Evolutionary conservation across 2,888 invertebrate species (phyloP), one percentile per base, ranked within the genome.

Genomic region (Lithophane semibrunnea): DNA sequence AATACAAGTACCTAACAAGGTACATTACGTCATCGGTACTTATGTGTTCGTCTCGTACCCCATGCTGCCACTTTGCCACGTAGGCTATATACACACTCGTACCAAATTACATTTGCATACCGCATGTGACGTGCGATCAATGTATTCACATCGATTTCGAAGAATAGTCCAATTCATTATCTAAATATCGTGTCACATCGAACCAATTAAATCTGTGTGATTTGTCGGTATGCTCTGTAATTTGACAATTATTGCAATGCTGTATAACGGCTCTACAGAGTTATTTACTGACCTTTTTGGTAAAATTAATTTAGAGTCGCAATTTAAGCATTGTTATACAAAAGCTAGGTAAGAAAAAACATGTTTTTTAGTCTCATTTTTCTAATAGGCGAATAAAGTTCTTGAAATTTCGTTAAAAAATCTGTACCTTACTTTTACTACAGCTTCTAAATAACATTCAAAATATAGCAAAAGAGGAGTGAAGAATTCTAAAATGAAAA

Each of bases 71-170:
- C 18, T 49, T 60, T 66, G 49, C 75, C 64, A 65, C 24, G 12
- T 54, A 65, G 9, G 52, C 37, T 73, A 10, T n/a, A 3, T 42
- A 76, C 60, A 78, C 18, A 47, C 63, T 12, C 52, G 49, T 42
- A 47, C 44, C 66, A 75, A 83, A 81, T 86, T 86, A 79, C 80
- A 86, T 83, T 85, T 72, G 83, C 80, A 86, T 86, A 86, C 37
- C 29, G 37, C 67, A 56, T 68, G 21, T 78, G 73, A 61, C 56
- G 21, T 72, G 58, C 37, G 72, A 42, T 77, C 56, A 60, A 60
- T 61, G 47, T 29, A 47, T 37, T 47, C 44, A 58, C 37, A 67
- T 68, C 60, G 13, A 56, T 65, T 58, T 37, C 64, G 74, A 75
- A 76, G 67, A 70, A 72, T 64, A 7, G 12, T 12, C 47, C 64